Evolutionary conservation across 2,888 invertebrate species (phyloP).

Genomic region (Drosophila tanythrix): DNA sequence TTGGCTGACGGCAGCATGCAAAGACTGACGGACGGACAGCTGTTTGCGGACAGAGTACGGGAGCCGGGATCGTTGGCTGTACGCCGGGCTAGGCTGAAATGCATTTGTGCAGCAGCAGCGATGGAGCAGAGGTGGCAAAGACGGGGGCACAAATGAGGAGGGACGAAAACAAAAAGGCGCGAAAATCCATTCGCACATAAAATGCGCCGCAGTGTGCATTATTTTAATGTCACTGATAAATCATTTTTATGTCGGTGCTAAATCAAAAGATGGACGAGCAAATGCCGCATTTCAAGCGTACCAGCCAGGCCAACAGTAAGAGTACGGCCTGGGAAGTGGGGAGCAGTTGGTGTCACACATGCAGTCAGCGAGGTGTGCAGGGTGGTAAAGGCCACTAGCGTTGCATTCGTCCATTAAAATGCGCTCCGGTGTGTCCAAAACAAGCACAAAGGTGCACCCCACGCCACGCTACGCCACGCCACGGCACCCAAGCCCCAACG

Average conservation of each 20-base stretch:
- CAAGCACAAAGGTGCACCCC: conserved; percentile 49
- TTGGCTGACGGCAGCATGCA: conserved; percentile 77
- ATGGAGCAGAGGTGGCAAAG: conserved; percentile 2
- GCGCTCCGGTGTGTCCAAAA: conserved; percentile 78
- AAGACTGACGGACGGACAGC: conserved; percentile 69
- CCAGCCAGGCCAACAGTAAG: conserved; percentile 11
- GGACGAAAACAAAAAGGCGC: conserved; percentile 78
- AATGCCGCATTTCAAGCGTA: conserved; percentile 78
- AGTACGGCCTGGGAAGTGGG: not conserved
- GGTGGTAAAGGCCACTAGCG: conserved; percentile 33
- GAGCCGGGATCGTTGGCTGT: conserved; percentile 1
- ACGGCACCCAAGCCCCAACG: not conserved
- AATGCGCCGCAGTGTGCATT: conserved; percentile 85
- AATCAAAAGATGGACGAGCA: conserved; percentile 83
- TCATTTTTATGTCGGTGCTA: conserved; percentile 85
- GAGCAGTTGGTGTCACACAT: conserved; percentile 50
- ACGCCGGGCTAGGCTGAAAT: conserved; percentile 49
- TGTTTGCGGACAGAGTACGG: conserved; percentile 33
- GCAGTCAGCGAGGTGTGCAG: conserved; percentile 33
- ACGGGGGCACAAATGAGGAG: conserved; percentile 5
- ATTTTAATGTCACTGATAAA: conserved; percentile 85
- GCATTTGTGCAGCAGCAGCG: conserved; percentile 49
- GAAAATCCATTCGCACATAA: conserved; percentile 85
- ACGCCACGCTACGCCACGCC: not conserved
- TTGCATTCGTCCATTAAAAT: conserved; percentile 81